Percentiles rank a stretch among this genome's conserved stretches.
Conservation (phyloP, 2,113 vertebrate genomes). For the Cairina moschata region DNA sequence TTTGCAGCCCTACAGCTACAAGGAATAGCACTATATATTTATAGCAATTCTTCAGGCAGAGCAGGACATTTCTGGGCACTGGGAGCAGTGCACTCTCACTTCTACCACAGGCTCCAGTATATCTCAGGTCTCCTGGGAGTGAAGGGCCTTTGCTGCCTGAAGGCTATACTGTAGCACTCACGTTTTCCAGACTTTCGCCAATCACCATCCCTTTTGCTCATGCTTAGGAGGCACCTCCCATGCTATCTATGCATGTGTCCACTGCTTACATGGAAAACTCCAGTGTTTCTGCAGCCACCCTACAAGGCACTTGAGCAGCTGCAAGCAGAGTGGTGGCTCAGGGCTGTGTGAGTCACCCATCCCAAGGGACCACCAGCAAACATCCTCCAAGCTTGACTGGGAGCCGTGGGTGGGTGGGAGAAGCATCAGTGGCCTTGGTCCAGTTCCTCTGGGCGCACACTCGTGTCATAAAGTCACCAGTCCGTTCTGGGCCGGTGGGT, state of each 20-base stretch:
- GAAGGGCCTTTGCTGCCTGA: neutral
- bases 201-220: neutral
- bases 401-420: fast-evolving
- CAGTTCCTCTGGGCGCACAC: neutral
- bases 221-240: neutral
- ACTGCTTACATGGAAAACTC: neutral
- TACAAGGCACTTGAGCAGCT: neutral
- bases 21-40: neutral
- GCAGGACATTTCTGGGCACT: neutral
- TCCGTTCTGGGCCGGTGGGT: neutral
- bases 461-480: neutral
- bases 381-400: neutral
- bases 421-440: neutral
- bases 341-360: neutral
- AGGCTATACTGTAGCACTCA: neutral
- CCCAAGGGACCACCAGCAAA: neutral
- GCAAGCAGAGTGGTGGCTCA: fast-evolving
- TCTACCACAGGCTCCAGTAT: neutral
- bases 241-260: fast-evolving
- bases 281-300: neutral
- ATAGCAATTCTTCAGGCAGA: neutral
- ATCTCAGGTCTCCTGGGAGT: neutral
- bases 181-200: neutral
- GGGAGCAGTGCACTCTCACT: neutral
- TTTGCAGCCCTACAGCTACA: neutral